Evolutionary conservation across 2,797 vertebrate species (phyloP).

Genomic region (Poeciliopsis infans): DNA sequence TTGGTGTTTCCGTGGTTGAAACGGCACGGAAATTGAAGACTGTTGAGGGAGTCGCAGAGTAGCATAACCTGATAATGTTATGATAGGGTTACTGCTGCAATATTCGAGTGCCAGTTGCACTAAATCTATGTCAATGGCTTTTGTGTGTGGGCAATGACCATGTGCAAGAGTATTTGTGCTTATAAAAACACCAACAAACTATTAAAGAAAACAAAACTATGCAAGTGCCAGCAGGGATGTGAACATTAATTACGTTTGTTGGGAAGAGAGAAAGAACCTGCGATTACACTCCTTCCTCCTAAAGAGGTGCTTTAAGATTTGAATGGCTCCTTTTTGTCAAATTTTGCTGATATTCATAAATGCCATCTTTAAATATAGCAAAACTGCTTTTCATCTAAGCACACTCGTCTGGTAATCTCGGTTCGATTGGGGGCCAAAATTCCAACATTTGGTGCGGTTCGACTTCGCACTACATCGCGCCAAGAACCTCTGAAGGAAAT

Average conservation of each 20-base stretch:
- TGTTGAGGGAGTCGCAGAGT: not conserved
- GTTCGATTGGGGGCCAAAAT: no score
- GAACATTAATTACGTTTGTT: not conserved
- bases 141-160: not conserved
- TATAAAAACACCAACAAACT: not conserved
- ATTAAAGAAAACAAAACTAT: no score
- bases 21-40: not conserved
- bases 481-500: no score
- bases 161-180: not conserved
- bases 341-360: not conserved
- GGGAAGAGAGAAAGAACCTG: not conserved
- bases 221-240: not conserved
- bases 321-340: not conserved
- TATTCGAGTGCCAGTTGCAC: not conserved
- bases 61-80: not conserved
- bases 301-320: not conserved
- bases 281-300: not conserved
- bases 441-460: no score
- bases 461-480: no score
- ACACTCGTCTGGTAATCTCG: no score
- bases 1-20: not conserved
- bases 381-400: slow-evolving; percentile 9
- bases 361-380: not conserved
- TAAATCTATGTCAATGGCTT: not conserved
- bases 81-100: not conserved